A percentile compares a stretch with the other conserved stretches of the same genome.
Conservation (phyloP, 2,113 vertebrate species). For the Callopanchax toddi region DNA sequence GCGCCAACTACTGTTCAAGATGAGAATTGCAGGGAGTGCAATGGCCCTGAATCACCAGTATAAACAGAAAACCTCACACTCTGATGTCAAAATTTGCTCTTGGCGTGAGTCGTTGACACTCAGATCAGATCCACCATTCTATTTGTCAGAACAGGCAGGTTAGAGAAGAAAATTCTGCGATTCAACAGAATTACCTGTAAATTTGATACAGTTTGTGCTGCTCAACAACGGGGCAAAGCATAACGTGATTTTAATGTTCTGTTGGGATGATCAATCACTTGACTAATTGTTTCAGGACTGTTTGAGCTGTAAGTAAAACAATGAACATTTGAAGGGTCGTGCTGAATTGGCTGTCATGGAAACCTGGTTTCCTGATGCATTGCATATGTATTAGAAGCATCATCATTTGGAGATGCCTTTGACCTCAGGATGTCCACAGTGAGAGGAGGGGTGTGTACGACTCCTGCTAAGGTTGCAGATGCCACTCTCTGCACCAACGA, state of each 20-base stretch:
- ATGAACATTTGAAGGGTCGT: neutral
- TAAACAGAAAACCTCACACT: too few species aligned
- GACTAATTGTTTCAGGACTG: neutral
- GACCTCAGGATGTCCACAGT: constrained; percentile 51
- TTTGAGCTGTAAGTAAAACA: neutral
- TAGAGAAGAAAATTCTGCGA: too few species aligned
- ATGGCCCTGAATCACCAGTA: too few species aligned
- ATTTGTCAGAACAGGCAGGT: too few species aligned
- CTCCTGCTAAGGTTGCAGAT: constrained; percentile 66
- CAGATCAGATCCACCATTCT: too few species aligned
- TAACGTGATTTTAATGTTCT: neutral
- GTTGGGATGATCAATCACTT: neutral
- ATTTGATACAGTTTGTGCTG: too few species aligned
- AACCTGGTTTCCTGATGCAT: constrained; percentile 1
- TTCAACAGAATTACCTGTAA: too few species aligned
- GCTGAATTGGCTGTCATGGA: neutral
- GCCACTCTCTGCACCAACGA: constrained; percentile 42
- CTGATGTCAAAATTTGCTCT: too few species aligned
- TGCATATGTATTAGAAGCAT: neutral
- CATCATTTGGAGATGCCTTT: constrained; percentile 36
- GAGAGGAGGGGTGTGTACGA: constrained; percentile 11
- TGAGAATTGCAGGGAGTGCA: too few species aligned
- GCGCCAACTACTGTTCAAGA: too few species aligned
- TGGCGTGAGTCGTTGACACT: too few species aligned
- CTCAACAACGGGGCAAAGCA: too few species aligned